phyloP scores from a whole-genome alignment of 1,140 invertebrate species.

The Camponotus pennsylvanicus region DNA sequence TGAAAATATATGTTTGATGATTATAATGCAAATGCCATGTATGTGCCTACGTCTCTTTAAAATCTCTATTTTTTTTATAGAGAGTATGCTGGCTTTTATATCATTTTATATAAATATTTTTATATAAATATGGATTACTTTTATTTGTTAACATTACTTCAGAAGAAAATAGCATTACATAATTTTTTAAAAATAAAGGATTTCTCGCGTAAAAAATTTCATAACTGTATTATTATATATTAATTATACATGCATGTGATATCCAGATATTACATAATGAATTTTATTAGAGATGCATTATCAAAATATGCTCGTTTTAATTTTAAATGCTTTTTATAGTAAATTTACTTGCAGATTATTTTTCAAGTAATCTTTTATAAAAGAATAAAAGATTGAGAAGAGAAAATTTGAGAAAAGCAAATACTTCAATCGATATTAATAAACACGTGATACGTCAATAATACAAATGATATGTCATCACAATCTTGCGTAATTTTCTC shows the following conservation, averaged over 20 bases:
- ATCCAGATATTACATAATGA: background rate
- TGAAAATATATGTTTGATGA: conserved; percentile 30
- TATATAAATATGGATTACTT: background rate
- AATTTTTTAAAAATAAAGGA: background rate
- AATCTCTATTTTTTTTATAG: conserved; percentile 2
- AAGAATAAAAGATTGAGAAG: no score
- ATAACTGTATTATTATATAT: background rate
- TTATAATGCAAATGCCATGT: background rate
- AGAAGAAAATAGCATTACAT: background rate
- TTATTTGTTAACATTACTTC: background rate
- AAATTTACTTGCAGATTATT: no score
- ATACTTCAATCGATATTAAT: background rate
- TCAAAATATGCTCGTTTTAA: background rate
- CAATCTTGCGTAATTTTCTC: conserved; percentile 23
- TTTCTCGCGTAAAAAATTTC: background rate
- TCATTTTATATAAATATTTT: background rate
- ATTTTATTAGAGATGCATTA: background rate
- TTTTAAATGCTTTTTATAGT: background rate
- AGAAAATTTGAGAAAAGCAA: background rate
- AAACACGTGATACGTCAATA: background rate
- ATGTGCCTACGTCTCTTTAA: background rate
- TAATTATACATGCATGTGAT: background rate
- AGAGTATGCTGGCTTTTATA: background rate
- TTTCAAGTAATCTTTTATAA: no score
- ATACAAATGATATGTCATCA: background rate